Evolutionary conservation across 1,140 invertebrate species (phyloP).

Genomic region (Cyphomyrmex costatus): DNA sequence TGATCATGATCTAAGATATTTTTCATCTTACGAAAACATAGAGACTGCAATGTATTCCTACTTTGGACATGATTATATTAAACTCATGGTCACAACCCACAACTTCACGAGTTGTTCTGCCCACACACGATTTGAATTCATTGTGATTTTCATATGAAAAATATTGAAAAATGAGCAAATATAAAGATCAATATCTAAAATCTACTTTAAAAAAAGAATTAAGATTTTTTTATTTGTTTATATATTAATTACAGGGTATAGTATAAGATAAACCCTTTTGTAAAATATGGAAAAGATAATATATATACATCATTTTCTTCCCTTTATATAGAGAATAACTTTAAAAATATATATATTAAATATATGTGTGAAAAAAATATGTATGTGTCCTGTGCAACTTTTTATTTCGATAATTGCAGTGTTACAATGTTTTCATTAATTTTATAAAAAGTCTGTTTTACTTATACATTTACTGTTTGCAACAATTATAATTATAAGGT

Average conservation of each 20-base stretch:
- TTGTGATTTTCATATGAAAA: slow-evolving; percentile 33
- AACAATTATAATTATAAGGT: not conserved
- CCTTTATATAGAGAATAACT: not conserved
- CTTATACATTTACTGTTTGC: not conserved
- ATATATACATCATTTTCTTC: not conserved
- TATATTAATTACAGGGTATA: not conserved
- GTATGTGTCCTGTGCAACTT: not conserved
- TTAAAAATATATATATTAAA: not conserved
- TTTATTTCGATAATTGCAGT: slow-evolving; percentile 5
- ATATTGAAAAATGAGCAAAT: slow-evolving; percentile 47
- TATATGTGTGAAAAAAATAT: not conserved
- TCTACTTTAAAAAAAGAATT: not conserved
- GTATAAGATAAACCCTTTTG: not conserved
- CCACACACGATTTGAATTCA: slow-evolving; percentile 69
- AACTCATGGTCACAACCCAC: slow-evolving; percentile 81
- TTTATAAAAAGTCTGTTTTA: not conserved
- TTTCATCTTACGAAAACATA: slow-evolving; percentile 45
- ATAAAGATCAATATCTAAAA: slow-evolving; percentile 7
- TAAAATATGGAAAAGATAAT: not conserved
- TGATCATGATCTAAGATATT: slow-evolving; percentile 50
- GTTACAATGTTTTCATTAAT: not conserved
- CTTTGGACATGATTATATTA: slow-evolving; percentile 77
- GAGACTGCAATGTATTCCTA: slow-evolving; percentile 65
- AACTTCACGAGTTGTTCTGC: slow-evolving; percentile 80
- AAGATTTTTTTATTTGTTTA: slow-evolving; percentile 1